A percentile compares a stretch with the other conserved stretches of the same genome.
Conservation (phyloP, 35 echinoderm and acorn worm genomes). For the Heliocidaris tuberculata region DNA sequence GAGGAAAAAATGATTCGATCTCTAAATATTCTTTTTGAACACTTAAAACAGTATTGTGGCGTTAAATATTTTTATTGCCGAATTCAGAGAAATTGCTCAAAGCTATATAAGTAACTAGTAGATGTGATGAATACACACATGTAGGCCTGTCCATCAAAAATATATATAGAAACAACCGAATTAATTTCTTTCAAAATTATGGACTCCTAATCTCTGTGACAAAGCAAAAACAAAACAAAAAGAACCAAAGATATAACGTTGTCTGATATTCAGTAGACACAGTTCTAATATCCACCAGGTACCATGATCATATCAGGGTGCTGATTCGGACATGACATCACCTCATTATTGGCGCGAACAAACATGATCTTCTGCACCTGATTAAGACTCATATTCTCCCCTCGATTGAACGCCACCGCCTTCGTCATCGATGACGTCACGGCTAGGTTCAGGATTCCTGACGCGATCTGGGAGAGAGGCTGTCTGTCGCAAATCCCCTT, state of each 20-base stretch:
- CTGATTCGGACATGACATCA: neutral
- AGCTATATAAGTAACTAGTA: too few relatives aligned
- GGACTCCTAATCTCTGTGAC: neutral
- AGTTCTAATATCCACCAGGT: neutral
- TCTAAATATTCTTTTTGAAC: too few relatives aligned
- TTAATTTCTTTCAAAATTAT: neutral
- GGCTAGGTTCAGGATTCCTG: neutral
- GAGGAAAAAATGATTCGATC: too few relatives aligned
- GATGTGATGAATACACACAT: too few relatives aligned
- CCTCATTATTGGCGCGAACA: neutral
- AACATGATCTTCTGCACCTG: constrained; percentile 12
- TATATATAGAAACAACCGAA: neutral
- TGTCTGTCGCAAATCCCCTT: constrained; percentile 42
- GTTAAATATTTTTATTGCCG: too few relatives aligned
- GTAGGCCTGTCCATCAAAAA: too few relatives aligned
- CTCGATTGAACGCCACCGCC: neutral
- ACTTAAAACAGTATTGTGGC: too few relatives aligned
- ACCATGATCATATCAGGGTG: constrained; percentile 14
- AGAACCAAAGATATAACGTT: neutral
- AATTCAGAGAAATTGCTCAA: too few relatives aligned
- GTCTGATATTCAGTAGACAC: neutral
- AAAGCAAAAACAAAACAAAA: neutral
- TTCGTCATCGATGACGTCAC: neutral
- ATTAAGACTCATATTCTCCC: neutral
- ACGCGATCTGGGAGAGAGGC: constrained; percentile 14